Base-by-base conservation (phyloP, 2,797 vertebrate genomes). In the Selene dorsalis region DNA sequence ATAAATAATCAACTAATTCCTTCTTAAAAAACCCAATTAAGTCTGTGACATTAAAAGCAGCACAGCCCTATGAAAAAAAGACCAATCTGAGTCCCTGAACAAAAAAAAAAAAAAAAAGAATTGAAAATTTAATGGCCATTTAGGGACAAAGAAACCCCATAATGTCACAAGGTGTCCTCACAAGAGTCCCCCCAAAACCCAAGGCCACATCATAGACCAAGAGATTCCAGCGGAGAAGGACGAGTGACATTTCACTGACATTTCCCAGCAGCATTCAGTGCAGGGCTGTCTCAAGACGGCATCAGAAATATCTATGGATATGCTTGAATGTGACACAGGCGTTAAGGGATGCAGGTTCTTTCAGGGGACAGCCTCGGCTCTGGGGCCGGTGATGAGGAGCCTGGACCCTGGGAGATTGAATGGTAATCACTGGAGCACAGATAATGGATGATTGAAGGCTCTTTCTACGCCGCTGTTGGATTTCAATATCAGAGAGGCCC, bases 1-100 rank as follows among this genome's bases (percentile, higher is more conserved):
- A 95, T 95, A 94, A 95, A 95, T 94, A 96, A 96, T 96, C 95
- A 97, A 96, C 94, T 93, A 93, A 93, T 94, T 89, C 90, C 83
- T 88, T 91, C 92, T 94, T 93, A 93, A 93, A 94, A 93, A 83
- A 89, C 85, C 84, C 84, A 91, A 93, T 93, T 93, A 90, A 91
- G 90, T 90, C 83, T 75, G 81, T 87, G 89, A 88, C 89, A 91
- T 89, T 93, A 91, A 92, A 93, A 84, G 87, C 81, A 80, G 79
- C 0, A 18, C 13, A 65, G 77, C 35, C 52, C 74, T 28, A 77
- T 73, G 32, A 41, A 68, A 48, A 16, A 77, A 89, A 80, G 84
- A 78, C 71, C 67, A 82, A 77, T 58, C 26, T 28, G 7, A 43
- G 39, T 70, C 59, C 81, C 6, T 12, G 28, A 58, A 83, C 41